phyloP scores from a whole-genome alignment of 2,797 vertebrate genomes.

The Sarcoramphus papa region DNA sequence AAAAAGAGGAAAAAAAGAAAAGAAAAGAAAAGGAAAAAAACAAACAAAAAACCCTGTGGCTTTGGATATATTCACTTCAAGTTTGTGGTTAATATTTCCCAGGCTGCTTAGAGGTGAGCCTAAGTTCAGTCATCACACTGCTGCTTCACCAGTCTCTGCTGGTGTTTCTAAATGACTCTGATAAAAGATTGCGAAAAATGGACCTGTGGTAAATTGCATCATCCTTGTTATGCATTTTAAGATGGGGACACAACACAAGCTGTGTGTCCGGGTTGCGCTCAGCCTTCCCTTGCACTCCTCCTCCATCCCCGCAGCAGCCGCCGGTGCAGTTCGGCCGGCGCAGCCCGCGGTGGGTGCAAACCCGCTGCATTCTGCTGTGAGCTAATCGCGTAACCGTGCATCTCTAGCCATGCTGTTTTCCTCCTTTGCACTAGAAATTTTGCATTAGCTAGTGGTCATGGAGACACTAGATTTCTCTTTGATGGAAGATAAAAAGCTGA shows the following conservation, averaged over 20 bases:
- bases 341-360: neutral
- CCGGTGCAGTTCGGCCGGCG: neutral
- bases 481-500: neutral
- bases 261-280: fast-evolving
- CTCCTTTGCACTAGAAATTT: neutral
- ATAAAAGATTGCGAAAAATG: neutral
- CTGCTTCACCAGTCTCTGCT: neutral
- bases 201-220: neutral
- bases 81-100: slow-evolving; percentile 41
- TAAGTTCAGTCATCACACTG: neutral
- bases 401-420: fast-evolving
- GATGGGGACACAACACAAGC: neutral
- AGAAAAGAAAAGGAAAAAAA: fast-evolving
- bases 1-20: neutral
- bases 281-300: neutral
- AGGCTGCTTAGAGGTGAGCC: neutral
- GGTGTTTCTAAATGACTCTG: slow-evolving; percentile 13
- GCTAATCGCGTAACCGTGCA: fast-evolving
- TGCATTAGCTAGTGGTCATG: fast-evolving
- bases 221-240: neutral
- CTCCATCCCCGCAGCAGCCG: neutral
- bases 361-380: fast-evolving
- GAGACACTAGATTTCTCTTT: neutral
- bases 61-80: neutral
- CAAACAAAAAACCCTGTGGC: neutral